A percentile compares a stretch with the other conserved stretches of the same genome.
Evolutionary conservation across 1,140 invertebrate species (phyloP).

Genomic region (Zophobas morio): DNA sequence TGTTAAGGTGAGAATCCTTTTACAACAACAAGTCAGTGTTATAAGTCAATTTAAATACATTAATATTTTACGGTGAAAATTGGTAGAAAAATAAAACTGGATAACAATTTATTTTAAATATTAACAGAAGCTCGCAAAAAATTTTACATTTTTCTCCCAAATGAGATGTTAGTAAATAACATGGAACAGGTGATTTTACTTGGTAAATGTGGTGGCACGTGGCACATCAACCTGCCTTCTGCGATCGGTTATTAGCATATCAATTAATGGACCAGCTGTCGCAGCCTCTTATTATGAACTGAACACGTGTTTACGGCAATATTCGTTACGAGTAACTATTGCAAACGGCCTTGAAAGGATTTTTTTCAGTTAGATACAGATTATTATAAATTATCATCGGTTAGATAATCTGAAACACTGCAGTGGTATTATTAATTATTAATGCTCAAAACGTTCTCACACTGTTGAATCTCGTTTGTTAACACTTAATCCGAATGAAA

Average conservation of each 20-base stretch:
- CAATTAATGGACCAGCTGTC: slow-evolving; percentile 54
- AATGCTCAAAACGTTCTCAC: slow-evolving; percentile 9
- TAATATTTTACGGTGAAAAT: too few relatives aligned
- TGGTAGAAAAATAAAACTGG: too few relatives aligned
- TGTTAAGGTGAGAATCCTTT: too few relatives aligned
- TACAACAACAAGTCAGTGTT: too few relatives aligned
- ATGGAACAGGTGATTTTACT: slow-evolving; percentile 46
- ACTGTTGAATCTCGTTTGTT: not conserved
- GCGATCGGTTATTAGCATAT: slow-evolving; percentile 52
- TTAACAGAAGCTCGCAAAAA: too few relatives aligned
- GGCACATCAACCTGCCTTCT: slow-evolving; percentile 46
- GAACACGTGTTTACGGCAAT: slow-evolving; percentile 47
- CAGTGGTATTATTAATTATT: slow-evolving; percentile 2
- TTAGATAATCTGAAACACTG: slow-evolving; percentile 23
- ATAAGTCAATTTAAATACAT: too few relatives aligned
- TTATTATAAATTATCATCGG: slow-evolving; percentile 45
- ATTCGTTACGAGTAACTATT: slow-evolving; percentile 42
- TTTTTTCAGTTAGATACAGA: slow-evolving; percentile 35
- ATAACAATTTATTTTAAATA: too few relatives aligned
- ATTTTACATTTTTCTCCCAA: too few relatives aligned
- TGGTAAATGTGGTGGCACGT: slow-evolving; percentile 48
- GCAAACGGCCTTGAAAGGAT: slow-evolving; percentile 32
- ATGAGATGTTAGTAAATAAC: slow-evolving; percentile 1
- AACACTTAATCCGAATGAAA: not conserved
- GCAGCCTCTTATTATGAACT: slow-evolving; percentile 46